These are phyloP conservation scores for Pipra filicauda DNA, from an alignment of 2,113 vertebrate species.

Conservation along the genomic window DNA sequence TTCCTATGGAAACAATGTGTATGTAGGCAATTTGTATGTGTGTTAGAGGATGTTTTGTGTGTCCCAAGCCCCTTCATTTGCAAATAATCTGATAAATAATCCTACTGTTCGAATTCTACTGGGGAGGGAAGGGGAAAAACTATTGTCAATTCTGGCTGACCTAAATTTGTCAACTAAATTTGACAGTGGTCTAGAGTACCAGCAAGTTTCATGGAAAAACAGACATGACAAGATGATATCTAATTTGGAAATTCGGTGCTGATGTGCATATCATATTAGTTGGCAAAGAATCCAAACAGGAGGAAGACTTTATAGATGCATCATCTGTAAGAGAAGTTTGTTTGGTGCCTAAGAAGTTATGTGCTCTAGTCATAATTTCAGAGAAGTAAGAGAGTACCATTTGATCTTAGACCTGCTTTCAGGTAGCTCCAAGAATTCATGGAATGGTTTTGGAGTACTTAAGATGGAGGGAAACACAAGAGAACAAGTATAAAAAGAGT, in stretches of 20 bases:
- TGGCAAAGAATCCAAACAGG: neutral
- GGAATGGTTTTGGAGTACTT: neutral
- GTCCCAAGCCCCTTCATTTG: neutral
- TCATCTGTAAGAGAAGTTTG: neutral
- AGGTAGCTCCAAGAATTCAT: neutral
- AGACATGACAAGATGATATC: neutral
- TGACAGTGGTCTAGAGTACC: neutral
- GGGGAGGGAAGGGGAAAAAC: neutral
- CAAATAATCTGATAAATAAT: neutral
- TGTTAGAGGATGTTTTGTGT: neutral
- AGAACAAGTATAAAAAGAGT: neutral
- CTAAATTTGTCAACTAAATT: neutral
- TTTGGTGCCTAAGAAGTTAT: neutral
- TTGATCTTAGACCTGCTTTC: neutral
- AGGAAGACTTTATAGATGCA: neutral
- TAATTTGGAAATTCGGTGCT: neutral
- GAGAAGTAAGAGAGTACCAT: neutral
- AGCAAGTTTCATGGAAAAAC: neutral
- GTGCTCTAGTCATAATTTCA: neutral
- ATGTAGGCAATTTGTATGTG: neutral
- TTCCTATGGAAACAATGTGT: neutral
- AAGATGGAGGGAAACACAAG: neutral
- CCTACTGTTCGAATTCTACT: neutral
- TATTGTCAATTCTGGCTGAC: neutral
- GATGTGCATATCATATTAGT: fast-evolving